Conservation (phyloP, 2,888 invertebrate species). For the Lasioglossum marginatum region DNA sequence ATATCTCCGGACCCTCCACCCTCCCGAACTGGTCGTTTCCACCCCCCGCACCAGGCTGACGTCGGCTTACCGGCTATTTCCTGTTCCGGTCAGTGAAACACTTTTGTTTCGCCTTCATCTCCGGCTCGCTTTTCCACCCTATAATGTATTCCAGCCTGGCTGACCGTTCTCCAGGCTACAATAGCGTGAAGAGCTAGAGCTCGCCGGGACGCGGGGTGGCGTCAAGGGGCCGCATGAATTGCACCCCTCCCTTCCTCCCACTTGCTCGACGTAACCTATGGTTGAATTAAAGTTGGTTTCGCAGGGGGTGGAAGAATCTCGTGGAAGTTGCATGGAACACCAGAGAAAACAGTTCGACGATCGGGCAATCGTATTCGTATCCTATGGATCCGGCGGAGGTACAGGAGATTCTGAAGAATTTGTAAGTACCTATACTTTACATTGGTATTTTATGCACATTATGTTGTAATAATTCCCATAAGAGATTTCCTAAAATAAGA, state of each 20-base stretch:
- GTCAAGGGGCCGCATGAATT: conserved; percentile 4
- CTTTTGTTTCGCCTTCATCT: conserved; percentile 73
- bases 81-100: conserved; percentile 70
- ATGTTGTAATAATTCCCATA: no score
- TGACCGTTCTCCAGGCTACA: conserved; percentile 57
- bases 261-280: neutral
- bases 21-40: neutral
- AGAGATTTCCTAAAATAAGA: no score
- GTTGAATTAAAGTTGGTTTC: conserved; percentile 19
- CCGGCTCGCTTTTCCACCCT: conserved; percentile 64
- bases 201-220: neutral
- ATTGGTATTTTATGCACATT: no score
- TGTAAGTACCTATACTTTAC: no score
- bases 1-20: conserved; percentile 36
- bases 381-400: no score
- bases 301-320: neutral
- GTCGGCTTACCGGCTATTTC: conserved; percentile 64
- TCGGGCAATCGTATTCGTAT: no score
- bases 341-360: neutral
- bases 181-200: conserved; percentile 23
- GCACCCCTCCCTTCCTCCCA: neutral
- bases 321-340: conserved; percentile 1
- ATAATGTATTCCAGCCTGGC: conserved; percentile 56
- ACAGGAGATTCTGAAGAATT: no score
- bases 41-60: neutral